phyloP scores from a whole-genome alignment of 35 echinoderm and acorn worm species.

The Lytechinus pictus region DNA sequence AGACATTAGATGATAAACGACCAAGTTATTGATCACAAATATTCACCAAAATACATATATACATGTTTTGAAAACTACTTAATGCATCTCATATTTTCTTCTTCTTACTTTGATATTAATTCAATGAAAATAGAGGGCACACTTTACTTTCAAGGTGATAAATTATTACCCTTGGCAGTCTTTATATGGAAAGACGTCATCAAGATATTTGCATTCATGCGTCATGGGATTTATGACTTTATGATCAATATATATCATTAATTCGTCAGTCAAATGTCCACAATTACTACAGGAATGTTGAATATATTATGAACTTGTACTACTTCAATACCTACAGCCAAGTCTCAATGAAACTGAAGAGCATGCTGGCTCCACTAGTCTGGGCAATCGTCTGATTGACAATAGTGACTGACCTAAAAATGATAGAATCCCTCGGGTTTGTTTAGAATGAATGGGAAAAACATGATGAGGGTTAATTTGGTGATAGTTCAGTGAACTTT shows the following conservation, averaged over 20 bases:
- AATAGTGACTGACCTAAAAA: constrained; percentile 1
- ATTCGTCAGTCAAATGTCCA: not conserved
- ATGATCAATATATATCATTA: not conserved
- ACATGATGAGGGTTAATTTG: constrained; percentile 1
- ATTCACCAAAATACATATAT: not conserved
- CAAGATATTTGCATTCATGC: not conserved
- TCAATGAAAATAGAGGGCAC: not conserved
- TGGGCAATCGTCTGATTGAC: not conserved
- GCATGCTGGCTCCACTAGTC: not conserved
- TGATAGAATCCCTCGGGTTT: not conserved
- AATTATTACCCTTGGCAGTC: not conserved
- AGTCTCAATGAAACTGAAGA: not conserved
- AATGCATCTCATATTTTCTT: not conserved
- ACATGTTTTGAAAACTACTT: not conserved
- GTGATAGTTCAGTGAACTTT: constrained; percentile 11
- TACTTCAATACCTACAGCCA: not conserved
- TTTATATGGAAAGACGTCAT: not conserved
- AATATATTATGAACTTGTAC: not conserved
- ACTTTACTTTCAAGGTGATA: not conserved
- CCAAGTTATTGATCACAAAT: not conserved
- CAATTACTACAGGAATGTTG: not conserved
- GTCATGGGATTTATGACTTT: not conserved
- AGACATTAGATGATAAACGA: too few species aligned
- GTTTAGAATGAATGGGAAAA: not conserved
- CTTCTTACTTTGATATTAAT: not conserved